Evolutionary conservation across 2,797 vertebrate genomes (phyloP).

Genomic region (Natrix natrix): DNA sequence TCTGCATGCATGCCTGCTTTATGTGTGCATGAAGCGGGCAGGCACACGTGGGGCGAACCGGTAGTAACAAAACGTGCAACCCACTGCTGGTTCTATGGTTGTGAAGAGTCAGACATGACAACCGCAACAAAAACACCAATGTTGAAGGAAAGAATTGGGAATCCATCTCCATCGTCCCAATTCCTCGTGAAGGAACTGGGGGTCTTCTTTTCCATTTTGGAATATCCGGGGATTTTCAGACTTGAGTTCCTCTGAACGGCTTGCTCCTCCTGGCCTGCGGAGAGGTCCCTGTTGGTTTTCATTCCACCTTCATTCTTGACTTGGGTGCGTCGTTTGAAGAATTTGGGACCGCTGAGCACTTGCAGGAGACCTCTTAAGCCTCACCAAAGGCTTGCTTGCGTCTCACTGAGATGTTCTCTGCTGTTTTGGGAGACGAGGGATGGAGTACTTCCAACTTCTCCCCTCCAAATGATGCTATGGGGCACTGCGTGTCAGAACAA

Average conservation of each 20-base stretch:
- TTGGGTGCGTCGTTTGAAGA: neutral
- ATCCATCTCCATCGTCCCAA: neutral
- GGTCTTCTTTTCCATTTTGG: neutral
- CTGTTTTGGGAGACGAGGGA: neutral
- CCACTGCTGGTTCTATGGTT: no score
- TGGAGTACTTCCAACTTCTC: neutral
- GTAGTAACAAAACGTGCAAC: no score
- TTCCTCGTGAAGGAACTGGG: neutral
- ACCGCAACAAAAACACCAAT: neutral
- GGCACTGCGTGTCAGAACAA: no score
- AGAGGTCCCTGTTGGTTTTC: neutral
- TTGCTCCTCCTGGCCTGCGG: no score
- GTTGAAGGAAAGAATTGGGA: neutral
- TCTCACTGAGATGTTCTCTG: neutral
- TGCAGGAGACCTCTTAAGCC: neutral
- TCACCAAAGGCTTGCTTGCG: neutral
- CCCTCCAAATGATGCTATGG: no score
- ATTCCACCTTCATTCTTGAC: neutral
- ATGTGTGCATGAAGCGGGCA: no score
- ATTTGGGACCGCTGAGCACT: neutral
- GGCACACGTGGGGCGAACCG: no score
- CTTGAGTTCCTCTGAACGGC: no score
- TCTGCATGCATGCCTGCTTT: no score
- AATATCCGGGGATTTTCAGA: neutral
- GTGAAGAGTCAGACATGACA: neutral